Conservation (phyloP, 2,797 vertebrate species). For the Arnoldichthys spilopterus region DNA sequence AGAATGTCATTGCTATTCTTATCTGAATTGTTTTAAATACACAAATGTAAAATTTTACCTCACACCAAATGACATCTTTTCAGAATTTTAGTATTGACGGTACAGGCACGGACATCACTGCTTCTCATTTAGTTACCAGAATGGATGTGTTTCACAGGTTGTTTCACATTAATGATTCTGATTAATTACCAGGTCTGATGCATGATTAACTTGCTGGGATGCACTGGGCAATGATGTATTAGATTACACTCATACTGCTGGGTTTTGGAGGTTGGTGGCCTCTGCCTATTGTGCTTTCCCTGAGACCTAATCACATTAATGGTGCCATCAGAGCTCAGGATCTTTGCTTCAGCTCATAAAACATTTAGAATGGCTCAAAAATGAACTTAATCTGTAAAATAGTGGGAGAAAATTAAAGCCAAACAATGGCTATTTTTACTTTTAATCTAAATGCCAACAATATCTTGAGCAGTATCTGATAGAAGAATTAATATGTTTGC, state of each 20-base stretch:
- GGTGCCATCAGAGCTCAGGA: constrained; percentile 34
- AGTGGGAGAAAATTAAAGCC: neutral
- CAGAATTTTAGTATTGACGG: neutral
- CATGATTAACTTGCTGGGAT: constrained; percentile 53
- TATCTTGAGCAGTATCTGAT: neutral
- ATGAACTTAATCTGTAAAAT: neutral
- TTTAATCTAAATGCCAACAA: neutral
- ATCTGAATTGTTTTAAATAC: neutral
- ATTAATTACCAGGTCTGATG: constrained; percentile 52
- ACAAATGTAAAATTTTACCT: neutral
- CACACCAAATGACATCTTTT: neutral
- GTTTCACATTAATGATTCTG: constrained; percentile 37
- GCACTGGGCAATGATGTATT: constrained; percentile 24
- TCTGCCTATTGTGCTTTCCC: constrained; percentile 24
- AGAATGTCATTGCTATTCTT: neutral
- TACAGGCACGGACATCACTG: neutral
- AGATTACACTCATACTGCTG: constrained; percentile 50
- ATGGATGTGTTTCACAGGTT: constrained; percentile 29
- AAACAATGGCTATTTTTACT: too few relatives aligned
- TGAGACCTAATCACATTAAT: constrained; percentile 43
- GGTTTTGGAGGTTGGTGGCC: neutral
- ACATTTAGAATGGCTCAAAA: constrained; percentile 33
- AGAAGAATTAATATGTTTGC: neutral
- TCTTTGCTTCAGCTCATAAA: constrained; percentile 28
- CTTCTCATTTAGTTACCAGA: neutral